Evolutionary conservation across 2,113 vertebrate species (phyloP).

Genomic region (Mesocricetus auratus): DNA sequence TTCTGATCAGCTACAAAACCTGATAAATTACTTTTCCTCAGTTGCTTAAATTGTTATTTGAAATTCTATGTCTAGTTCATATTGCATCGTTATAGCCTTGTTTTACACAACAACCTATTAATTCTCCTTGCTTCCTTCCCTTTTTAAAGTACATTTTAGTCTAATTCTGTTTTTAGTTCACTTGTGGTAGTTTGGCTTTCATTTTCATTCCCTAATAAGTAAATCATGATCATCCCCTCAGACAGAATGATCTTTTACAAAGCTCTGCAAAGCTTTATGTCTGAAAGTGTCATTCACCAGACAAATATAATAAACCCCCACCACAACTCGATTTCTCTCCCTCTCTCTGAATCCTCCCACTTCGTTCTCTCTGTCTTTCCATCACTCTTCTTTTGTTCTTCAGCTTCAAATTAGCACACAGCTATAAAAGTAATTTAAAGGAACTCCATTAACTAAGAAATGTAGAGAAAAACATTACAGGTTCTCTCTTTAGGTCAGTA

Average conservation of each 20-base stretch:
- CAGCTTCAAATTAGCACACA: slow-evolving; percentile 3
- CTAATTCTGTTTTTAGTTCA: not conserved
- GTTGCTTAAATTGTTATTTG: not conserved
- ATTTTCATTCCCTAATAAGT: not conserved
- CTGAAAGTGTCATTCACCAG: not conserved
- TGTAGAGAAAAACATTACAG: not conserved
- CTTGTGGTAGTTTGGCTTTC: not conserved
- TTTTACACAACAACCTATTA: not conserved
- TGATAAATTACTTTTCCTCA: not conserved
- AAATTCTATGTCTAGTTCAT: not conserved
- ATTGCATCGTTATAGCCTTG: not conserved
- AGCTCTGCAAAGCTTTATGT: not conserved
- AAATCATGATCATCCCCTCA: not conserved
- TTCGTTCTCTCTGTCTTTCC: not conserved
- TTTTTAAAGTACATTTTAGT: not conserved
- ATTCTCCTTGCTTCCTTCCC: not conserved
- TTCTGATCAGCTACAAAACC: not conserved
- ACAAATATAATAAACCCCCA: not conserved
- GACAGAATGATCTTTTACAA: not conserved
- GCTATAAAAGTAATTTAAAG: not conserved
- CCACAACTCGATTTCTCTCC: not conserved
- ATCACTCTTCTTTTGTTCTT: not conserved
- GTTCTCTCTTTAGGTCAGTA: not conserved
- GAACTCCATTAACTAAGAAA: not conserved
- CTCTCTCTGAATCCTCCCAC: not conserved